A percentile compares a stretch with the other conserved stretches of the same genome.
Conservation (phyloP, 2,113 vertebrate genomes). For the Bos indicus region DNA sequence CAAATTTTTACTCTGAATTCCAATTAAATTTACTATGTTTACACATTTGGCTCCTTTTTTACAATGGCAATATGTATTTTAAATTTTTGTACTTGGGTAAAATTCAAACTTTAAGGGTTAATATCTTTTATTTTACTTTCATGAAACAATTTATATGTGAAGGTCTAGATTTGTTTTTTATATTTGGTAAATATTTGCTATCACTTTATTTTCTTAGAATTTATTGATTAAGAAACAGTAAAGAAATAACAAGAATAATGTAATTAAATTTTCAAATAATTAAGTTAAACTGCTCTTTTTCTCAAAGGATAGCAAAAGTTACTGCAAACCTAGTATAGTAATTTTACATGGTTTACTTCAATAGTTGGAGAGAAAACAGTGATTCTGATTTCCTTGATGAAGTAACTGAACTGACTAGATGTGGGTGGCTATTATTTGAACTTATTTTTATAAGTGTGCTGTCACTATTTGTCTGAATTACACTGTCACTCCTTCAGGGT, state of each 20-base stretch:
- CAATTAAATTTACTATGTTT: neutral
- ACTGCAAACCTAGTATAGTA: neutral
- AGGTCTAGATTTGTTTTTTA: neutral
- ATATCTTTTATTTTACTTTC: neutral
- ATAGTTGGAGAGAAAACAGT: neutral
- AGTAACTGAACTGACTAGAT: neutral
- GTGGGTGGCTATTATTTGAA: neutral
- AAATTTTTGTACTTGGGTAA: neutral
- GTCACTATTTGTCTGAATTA: neutral
- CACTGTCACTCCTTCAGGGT: neutral
- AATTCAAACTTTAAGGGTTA: neutral
- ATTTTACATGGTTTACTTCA: neutral
- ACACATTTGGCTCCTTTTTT: neutral
- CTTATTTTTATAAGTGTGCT: neutral
- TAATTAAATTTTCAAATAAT: neutral
- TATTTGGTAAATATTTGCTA: neutral
- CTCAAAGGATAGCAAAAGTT: neutral
- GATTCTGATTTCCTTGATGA: constrained; percentile 2
- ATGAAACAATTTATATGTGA: neutral
- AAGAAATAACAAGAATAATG: neutral
- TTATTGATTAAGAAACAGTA: neutral
- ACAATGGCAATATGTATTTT: neutral
- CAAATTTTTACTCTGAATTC: neutral
- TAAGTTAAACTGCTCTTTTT: neutral
- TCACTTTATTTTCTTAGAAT: neutral